Percentiles rank a stretch among this genome's conserved stretches.
These are phyloP conservation scores for Anthonomus grandis DNA, from an alignment of 1,140 invertebrate genomes.

Conservation along the genomic window DNA sequence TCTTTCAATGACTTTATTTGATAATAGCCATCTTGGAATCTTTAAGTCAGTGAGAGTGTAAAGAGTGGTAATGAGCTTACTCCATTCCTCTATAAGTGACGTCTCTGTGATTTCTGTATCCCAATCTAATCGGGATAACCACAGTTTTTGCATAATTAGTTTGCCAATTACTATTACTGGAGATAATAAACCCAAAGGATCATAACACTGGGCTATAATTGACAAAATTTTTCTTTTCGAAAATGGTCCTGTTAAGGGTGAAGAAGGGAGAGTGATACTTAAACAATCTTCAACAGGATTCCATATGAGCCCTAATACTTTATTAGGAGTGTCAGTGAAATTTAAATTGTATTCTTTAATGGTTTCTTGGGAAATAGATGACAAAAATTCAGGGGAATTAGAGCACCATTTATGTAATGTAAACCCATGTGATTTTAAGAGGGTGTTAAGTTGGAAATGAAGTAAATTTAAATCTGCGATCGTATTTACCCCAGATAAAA, in stretches of 20 bases:
- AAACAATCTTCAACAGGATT: constrained; percentile 1
- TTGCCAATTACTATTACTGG: neutral
- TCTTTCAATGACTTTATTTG: neutral
- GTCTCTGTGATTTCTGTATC: constrained; percentile 7
- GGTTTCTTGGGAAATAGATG: constrained; percentile 1
- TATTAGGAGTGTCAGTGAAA: constrained; percentile 1
- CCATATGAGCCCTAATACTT: constrained; percentile 21
- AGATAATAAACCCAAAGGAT: neutral
- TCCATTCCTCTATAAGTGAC: neutral
- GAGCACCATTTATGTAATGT: constrained; percentile 14
- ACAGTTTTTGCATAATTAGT: neutral
- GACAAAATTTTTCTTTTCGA: constrained; percentile 24
- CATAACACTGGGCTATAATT: neutral
- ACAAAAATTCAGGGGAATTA: neutral
- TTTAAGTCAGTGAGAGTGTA: neutral
- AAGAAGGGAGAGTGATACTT: constrained; percentile 30
- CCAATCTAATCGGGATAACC: constrained; percentile 1
- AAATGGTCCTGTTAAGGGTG: neutral
- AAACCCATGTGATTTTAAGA: constrained; percentile 13
- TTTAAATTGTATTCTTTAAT: neutral
- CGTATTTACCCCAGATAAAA: constrained; percentile 19
- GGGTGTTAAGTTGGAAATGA: neutral
- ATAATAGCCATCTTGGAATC: constrained; percentile 6
- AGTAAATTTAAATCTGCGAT: neutral
- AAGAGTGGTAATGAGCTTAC: constrained; percentile 1